A percentile compares a stretch with the other conserved stretches of the same genome.
phyloP scores from a whole-genome alignment of 2,113 vertebrate species.

The Dascyllus trimaculatus region DNA sequence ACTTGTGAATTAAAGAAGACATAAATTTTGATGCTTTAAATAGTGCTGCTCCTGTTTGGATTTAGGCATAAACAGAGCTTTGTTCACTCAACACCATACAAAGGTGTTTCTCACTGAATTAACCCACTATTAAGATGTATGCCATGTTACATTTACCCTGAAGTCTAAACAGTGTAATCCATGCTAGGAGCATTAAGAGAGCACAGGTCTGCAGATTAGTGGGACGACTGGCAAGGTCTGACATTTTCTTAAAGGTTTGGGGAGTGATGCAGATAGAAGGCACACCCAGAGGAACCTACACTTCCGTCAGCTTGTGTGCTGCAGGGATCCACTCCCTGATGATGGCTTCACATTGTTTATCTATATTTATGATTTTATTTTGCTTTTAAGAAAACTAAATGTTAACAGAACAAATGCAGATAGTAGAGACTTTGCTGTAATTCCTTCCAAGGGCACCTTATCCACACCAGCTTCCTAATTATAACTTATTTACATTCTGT shows the following conservation, averaged over 20 bases:
- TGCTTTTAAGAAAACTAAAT: background rate
- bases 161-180: constrained; percentile 28
- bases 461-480: background rate
- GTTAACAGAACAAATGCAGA: constrained; percentile 11
- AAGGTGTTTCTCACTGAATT: background rate
- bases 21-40: background rate
- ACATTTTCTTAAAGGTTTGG: constrained; percentile 39
- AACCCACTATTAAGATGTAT: background rate
- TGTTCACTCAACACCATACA: background rate
- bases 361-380: background rate
- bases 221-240: constrained; percentile 28
- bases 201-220: constrained; percentile 44
- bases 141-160: constrained; percentile 22
- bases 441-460: constrained; percentile 9
- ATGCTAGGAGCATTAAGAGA: constrained; percentile 17
- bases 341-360: constrained; percentile 2
- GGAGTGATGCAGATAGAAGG: constrained; percentile 27
- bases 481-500: background rate
- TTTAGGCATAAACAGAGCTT: background rate
- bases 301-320: constrained; percentile 15
- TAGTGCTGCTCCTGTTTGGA: background rate
- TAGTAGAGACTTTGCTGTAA: background rate
- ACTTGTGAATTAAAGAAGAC: background rate
- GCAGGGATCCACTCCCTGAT: constrained; percentile 7
- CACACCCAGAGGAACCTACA: constrained; percentile 30